Evolutionary conservation across 2,888 invertebrate species (phyloP).

Genomic region (Erannis defoliaria): DNA sequence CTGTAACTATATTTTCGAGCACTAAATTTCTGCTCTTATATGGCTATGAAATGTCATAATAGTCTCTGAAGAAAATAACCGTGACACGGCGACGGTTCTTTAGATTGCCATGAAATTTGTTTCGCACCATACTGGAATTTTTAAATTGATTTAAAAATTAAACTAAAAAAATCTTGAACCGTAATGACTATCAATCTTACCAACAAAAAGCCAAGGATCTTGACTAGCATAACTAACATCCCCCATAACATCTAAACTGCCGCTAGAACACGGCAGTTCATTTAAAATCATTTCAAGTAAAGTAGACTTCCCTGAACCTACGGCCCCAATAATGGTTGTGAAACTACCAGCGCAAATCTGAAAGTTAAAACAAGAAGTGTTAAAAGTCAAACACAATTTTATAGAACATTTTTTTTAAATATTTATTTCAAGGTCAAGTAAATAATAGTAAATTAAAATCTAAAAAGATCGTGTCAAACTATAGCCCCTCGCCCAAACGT

Average conservation of each 20-base stretch:
- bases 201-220: conserved; percentile 93
- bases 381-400: not conserved
- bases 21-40: too few species aligned
- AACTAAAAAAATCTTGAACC: not conserved
- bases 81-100: too few species aligned
- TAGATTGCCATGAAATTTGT: too few species aligned
- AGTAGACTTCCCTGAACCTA: conserved; percentile 87
- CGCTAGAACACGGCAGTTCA: conserved; percentile 90
- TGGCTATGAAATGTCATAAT: too few species aligned
- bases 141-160: too few species aligned
- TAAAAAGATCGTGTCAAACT: too few species aligned
- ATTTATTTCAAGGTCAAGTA: too few species aligned
- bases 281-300: conserved; percentile 89
- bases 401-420: too few species aligned
- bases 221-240: conserved; percentile 92
- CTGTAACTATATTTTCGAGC: too few species aligned
- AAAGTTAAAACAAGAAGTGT: conserved; percentile 16
- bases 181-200: conserved; percentile 54
- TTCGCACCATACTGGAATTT: too few species aligned
- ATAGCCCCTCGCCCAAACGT: too few species aligned
- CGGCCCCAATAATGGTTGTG: conserved; percentile 88
- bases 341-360: conserved; percentile 74
- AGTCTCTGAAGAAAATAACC: not conserved
- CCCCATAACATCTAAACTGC: conserved; percentile 88
- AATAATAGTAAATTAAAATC: too few species aligned